These are phyloP conservation scores for Carassius gibelio DNA, from an alignment of 2,113 vertebrate genomes.

Conservation along the genomic window DNA sequence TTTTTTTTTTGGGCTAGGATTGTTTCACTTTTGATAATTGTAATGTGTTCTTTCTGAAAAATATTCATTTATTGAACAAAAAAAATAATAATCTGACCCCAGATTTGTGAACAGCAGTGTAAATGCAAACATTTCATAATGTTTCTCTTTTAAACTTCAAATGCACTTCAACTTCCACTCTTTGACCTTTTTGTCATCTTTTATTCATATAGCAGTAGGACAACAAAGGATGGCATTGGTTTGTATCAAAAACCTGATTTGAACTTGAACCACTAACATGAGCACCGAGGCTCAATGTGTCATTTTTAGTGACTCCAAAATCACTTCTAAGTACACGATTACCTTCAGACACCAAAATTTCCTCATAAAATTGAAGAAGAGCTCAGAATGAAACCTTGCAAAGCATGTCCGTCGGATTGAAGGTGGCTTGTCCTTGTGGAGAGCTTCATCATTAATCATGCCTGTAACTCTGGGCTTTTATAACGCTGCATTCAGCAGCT, in stretches of 20 bases:
- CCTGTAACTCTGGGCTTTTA: slow-evolving; percentile 24
- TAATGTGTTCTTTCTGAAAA: too few relatives aligned
- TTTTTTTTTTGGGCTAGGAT: too few relatives aligned
- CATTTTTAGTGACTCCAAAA: background rate
- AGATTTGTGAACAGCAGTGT: too few relatives aligned
- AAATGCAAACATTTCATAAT: too few relatives aligned
- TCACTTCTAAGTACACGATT: background rate
- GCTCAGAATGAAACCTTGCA: background rate
- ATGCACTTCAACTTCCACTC: background rate
- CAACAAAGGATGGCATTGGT: background rate
- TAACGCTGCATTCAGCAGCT: slow-evolving; percentile 30
- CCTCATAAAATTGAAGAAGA: background rate
- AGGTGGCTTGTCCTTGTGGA: slow-evolving; percentile 32
- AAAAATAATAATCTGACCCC: too few relatives aligned
- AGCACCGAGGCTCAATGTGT: background rate
- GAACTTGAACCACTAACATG: background rate
- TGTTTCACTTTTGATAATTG: too few relatives aligned
- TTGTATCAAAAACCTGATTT: background rate
- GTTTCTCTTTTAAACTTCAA: background rate
- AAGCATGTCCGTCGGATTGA: slow-evolving; percentile 13
- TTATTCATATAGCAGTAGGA: background rate
- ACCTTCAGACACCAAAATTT: background rate
- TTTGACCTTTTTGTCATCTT: background rate
- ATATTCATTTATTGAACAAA: too few relatives aligned
- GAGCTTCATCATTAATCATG: slow-evolving; percentile 38